Base-by-base conservation (phyloP, 2,797 vertebrate genomes). In the Mastacembelus armatus region DNA sequence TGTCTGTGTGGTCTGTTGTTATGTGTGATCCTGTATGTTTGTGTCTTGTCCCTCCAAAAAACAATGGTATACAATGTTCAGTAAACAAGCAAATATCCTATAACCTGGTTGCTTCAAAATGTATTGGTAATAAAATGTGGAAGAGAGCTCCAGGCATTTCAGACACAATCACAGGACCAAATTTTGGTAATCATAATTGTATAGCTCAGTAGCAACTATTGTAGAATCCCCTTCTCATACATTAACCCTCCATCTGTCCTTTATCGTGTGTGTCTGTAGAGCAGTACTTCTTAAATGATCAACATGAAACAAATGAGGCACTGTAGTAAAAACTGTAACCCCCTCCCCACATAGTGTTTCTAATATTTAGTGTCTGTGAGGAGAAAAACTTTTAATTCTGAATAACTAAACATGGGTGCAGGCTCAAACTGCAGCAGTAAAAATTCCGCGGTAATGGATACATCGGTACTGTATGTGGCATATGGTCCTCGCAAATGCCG, bases 401-500 rank as follows among this genome's bases (percentile, higher is more conserved):
- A 76, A 59, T 75, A 57, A 55, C 48, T 80, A 43, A 22, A 81
- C 4, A 1, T 27, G 42, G 65, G 61, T 60, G 48, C 6, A 30
- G 58, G 61, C 57, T 80, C 24, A 38, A 81, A 65, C 51, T 86
- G 81, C 82, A 64, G 81, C 76, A 49, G 56, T 33, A 57, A 77
- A 71, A 32, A 42, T 4, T 16, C 27, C 7, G 40, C 69, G 80
- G 5, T 50, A 64, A 70, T 42, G 29, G 45, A 78, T 71, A 58
- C 66, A 66, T 79, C 49, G 43, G 56, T 57, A 59, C 71, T 65
- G 58, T 64, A 69, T 64, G 71, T 72, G 75, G 59, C 83, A 85
- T 78, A 84, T 75, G 81, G 86, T 71, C 45, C 64, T 56, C 7
- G 10, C 61, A 63, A 88, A 88, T 87, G 83, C 86, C 73, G 86